Percentiles rank a stretch among this genome's conserved stretches.
Conservation (phyloP, 2,797 vertebrate species). For the Stomatorhinus walkeri region DNA sequence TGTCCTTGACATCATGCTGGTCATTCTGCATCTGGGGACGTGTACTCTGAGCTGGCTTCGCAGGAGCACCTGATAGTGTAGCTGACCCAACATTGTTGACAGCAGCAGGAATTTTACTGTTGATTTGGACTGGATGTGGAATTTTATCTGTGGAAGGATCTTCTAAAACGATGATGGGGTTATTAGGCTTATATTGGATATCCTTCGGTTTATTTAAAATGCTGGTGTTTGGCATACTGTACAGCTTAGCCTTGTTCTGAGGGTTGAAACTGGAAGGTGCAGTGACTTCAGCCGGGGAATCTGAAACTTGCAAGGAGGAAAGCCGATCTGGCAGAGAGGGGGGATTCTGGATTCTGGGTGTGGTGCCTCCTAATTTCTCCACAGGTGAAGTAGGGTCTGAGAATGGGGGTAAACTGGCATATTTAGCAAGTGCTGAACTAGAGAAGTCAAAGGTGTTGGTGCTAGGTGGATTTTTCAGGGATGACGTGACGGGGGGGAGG, state of each 20-base stretch:
- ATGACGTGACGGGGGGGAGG: not conserved
- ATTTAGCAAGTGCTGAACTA: not conserved
- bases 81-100: not conserved
- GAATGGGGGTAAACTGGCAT: not conserved
- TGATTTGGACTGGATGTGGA: not conserved
- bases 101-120: not conserved
- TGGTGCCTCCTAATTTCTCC: too few species aligned
- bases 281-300: not conserved
- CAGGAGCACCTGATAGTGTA: not conserved
- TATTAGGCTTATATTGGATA: constrained; percentile 4
- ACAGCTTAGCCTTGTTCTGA: constrained; percentile 18
- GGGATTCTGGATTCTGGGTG: constrained; percentile 1
- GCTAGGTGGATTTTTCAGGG: too few species aligned
- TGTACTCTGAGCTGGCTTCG: not conserved
- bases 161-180: constrained; percentile 12
- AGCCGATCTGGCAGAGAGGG: not conserved
- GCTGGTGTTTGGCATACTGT: not conserved
- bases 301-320: not conserved
- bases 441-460: not conserved
- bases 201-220: not conserved
- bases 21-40: constrained; percentile 5
- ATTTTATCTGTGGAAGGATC: not conserved
- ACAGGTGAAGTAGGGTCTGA: not conserved
- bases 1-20: not conserved
- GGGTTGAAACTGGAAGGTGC: constrained; percentile 22